These are phyloP conservation scores for Halcyon smyrnensis DNA, from an alignment of 2,797 vertebrate genomes.

Conservation along the genomic window DNA sequence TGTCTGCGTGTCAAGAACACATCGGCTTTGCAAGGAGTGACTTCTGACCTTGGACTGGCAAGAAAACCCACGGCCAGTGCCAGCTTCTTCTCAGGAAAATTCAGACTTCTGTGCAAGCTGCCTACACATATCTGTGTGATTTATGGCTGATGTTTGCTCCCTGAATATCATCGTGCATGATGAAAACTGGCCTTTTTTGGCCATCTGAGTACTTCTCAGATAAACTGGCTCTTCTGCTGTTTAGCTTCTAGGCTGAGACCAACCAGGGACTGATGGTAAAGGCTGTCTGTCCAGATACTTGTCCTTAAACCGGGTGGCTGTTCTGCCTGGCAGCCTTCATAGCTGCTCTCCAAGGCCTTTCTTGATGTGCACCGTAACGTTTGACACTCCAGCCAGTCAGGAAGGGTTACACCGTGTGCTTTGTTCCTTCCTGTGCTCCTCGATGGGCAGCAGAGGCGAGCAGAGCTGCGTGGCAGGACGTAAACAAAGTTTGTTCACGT, in stretches of 20 bases:
- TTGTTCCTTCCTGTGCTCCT: too few relatives aligned
- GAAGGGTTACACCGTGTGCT: rapidly evolving
- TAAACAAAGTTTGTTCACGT: not conserved
- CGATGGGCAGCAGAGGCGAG: not conserved
- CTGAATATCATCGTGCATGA: not conserved
- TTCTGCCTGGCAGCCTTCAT: not conserved
- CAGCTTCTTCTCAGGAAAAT: not conserved
- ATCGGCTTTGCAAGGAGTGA: not conserved
- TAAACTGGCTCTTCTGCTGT: not conserved
- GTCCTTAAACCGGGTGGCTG: not conserved
- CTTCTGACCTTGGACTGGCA: not conserved
- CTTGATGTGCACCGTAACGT: too few relatives aligned
- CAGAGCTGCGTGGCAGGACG: not conserved
- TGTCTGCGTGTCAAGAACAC: not conserved
- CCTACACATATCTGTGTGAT: not conserved
- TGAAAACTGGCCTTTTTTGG: not conserved
- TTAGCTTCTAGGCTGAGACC: not conserved
- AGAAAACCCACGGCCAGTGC: rapidly evolving
- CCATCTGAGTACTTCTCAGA: not conserved
- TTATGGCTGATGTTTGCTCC: not conserved
- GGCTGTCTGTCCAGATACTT: not conserved
- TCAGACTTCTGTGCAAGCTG: not conserved
- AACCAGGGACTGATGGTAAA: too few relatives aligned
- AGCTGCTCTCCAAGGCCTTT: not conserved
- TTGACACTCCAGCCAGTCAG: not conserved